A percentile compares a stretch with the other conserved stretches of the same genome.
phyloP scores from a whole-genome alignment of 2,888 invertebrate genomes.

The Oscheius myriophilus region DNA sequence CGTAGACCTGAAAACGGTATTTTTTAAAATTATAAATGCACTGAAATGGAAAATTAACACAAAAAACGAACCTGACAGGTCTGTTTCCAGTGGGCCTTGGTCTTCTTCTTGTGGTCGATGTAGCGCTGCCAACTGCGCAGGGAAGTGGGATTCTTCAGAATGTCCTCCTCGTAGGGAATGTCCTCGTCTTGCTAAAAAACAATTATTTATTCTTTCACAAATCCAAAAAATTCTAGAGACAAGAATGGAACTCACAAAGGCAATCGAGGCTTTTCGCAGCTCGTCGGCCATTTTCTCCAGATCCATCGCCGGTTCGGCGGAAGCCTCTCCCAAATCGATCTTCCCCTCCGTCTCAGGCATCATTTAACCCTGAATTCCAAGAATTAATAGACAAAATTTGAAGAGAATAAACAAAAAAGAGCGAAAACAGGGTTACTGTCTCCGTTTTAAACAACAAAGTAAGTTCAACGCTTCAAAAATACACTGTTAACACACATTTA shows the following conservation, averaged over 20 bases:
- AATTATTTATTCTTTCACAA: neutral
- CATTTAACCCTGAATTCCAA: neutral
- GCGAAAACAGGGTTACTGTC: too few relatives aligned
- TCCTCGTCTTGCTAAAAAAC: conserved; percentile 82
- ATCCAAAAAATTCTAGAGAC: too few relatives aligned
- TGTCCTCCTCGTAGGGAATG: conserved; percentile 97
- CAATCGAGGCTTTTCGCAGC: conserved; percentile 12
- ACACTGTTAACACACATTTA: too few relatives aligned
- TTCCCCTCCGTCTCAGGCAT: conserved; percentile 16
- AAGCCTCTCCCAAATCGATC: neutral
- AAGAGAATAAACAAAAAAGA: neutral
- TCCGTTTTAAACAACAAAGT: too few relatives aligned
- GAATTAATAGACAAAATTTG: neutral
- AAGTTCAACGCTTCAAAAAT: too few relatives aligned
- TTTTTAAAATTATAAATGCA: neutral
- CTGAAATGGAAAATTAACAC: conserved; percentile 76
- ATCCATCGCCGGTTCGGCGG: neutral
- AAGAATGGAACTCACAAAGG: conserved; percentile 8
- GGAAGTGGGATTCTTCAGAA: conserved; percentile 93
- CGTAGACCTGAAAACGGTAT: conserved; percentile 79
- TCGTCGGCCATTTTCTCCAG: conserved; percentile 8
- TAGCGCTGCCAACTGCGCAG: conserved; percentile 98
- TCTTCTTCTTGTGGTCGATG: conserved; percentile 90
- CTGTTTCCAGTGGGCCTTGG: conserved; percentile 75
- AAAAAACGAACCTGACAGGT: conserved; percentile 70